Evolutionary conservation across 2,113 vertebrate genomes (phyloP).

Genomic region (Oenanthe oenanthe): DNA sequence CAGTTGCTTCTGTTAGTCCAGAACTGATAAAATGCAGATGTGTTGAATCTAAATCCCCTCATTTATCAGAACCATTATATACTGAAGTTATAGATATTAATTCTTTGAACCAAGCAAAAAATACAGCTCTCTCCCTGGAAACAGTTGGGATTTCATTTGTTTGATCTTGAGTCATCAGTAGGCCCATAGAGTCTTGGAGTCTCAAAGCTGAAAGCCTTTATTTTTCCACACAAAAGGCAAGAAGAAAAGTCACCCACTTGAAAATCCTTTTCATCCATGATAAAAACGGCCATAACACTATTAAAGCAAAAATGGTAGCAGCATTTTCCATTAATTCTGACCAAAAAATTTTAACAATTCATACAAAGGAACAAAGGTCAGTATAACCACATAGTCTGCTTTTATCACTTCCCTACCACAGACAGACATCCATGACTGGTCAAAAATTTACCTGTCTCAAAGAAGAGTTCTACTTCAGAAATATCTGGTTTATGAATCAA

Average conservation of each 20-base stretch:
- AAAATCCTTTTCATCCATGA: constrained; percentile 5
- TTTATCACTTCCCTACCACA: background rate
- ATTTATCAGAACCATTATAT: constrained; percentile 1
- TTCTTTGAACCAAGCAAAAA: constrained; percentile 19
- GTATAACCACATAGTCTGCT: background rate
- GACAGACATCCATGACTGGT: background rate
- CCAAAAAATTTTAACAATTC: background rate
- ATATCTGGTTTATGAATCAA: background rate
- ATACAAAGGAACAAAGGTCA: background rate
- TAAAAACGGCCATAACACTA: background rate
- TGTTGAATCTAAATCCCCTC: background rate
- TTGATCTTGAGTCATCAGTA: constrained; percentile 15
- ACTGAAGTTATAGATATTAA: background rate
- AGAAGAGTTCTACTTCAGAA: background rate
- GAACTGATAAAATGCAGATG: constrained; percentile 32
- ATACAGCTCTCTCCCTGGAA: background rate
- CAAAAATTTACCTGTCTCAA: background rate
- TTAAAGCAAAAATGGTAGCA: background rate
- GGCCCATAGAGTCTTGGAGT: background rate
- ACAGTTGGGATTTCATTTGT: background rate
- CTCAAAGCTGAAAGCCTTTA: background rate
- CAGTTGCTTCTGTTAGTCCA: background rate
- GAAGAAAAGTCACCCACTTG: background rate
- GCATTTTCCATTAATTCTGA: background rate
- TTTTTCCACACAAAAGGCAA: constrained; percentile 18